phyloP scores from a whole-genome alignment of 2,113 vertebrate species.

The Hymenochirus boettgeri region DNA sequence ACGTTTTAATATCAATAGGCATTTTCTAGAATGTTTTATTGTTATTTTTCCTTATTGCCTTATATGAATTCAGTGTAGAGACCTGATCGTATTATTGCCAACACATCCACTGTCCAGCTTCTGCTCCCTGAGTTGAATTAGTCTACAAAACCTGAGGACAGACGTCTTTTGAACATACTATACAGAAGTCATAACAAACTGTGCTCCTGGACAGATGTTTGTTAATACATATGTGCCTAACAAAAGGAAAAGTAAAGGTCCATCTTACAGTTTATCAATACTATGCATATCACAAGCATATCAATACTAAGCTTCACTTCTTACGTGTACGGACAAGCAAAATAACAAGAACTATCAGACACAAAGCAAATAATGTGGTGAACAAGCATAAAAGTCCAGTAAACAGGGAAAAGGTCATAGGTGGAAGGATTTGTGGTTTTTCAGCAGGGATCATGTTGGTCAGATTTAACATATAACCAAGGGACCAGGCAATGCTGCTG shows the following conservation, averaged over 20 bases:
- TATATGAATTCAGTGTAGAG: no score
- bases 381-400: constrained; percentile 75
- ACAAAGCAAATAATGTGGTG: constrained; percentile 64
- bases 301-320: background rate
- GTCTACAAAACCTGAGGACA: background rate
- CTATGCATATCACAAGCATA: no score
- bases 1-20: no score
- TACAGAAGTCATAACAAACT: background rate
- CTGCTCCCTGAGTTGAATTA: background rate
- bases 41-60: no score
- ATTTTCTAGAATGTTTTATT: no score
- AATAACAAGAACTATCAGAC: constrained; percentile 61
- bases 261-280: background rate
- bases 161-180: background rate
- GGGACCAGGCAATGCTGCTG: constrained; percentile 85
- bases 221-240: background rate
- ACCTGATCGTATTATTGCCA: no score
- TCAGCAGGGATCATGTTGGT: constrained; percentile 95
- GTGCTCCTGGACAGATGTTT: background rate
- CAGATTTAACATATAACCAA: constrained; percentile 88
- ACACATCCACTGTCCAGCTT: background rate
- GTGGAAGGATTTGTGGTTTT: constrained; percentile 62
- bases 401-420: constrained; percentile 70
- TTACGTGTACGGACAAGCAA: constrained; percentile 18
- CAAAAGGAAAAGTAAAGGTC: background rate